Percentiles rank a stretch among this genome's conserved stretches.
These are phyloP conservation scores for Drosophila recens DNA, from an alignment of 2,888 invertebrate species.

Conservation along the genomic window DNA sequence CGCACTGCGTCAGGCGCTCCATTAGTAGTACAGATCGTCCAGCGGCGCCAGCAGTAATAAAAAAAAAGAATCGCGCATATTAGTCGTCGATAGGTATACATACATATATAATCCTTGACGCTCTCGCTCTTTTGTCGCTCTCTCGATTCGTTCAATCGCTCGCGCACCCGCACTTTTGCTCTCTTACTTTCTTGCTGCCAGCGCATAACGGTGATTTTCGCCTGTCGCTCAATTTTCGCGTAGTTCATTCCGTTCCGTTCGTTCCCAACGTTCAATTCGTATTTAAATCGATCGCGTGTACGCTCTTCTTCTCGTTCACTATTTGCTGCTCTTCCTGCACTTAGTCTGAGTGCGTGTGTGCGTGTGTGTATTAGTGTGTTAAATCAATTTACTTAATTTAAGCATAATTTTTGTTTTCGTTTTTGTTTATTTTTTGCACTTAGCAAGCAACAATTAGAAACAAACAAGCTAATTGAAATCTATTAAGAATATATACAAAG, in stretches of 20 bases:
- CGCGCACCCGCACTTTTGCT: conserved; percentile 3
- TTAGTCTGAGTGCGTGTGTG: not conserved
- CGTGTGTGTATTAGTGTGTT: conserved; percentile 20
- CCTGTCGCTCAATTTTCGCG: conserved; percentile 21
- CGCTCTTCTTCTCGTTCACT: not conserved
- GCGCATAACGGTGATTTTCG: conserved; percentile 47
- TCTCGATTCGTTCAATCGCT: not conserved
- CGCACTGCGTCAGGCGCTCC: conserved; percentile 42
- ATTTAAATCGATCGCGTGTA: conserved; percentile 32
- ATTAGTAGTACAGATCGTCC: conserved; percentile 59
- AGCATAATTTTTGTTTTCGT: conserved; percentile 43
- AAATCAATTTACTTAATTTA: conserved; percentile 55
- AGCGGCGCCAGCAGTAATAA: conserved; percentile 44
- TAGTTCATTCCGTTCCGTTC: conserved; percentile 15
- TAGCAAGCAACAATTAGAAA: conserved; percentile 35
- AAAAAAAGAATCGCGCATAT: not conserved
- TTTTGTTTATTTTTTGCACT: conserved; percentile 54
- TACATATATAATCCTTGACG: conserved; percentile 38
- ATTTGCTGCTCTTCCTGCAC: not conserved
- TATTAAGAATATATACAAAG: conserved; percentile 24
- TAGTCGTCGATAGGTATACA: conserved; percentile 4
- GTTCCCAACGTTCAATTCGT: conserved; percentile 11
- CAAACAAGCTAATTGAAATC: conserved; percentile 22
- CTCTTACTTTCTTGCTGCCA: conserved; percentile 1
- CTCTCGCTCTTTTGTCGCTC: not conserved